Conservation (phyloP, 2,888 invertebrate species). For the Oasisia sp. region DNA sequence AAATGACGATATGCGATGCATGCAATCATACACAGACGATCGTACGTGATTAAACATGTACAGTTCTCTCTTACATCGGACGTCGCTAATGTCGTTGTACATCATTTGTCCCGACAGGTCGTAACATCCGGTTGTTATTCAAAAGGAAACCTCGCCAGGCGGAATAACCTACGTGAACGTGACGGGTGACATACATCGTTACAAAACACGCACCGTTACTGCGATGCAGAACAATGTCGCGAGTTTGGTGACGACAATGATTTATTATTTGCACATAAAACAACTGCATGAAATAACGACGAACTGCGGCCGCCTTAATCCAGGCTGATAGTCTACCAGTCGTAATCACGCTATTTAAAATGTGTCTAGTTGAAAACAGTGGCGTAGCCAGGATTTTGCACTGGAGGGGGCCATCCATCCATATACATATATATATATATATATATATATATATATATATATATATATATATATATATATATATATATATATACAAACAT, state of each 20-base stretch:
- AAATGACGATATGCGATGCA: too few species aligned
- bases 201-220: neutral
- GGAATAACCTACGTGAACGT: neutral
- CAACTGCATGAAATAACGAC: neutral
- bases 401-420: too few species aligned
- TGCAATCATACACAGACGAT: too few species aligned
- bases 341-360: neutral
- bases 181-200: neutral
- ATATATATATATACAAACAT: too few species aligned
- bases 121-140: neutral
- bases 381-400: too few species aligned
- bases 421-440: too few species aligned
- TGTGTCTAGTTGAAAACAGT: neutral
- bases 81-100: neutral
- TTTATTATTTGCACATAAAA: neutral
- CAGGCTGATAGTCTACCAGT: neutral
- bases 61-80: neutral
- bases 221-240: neutral
- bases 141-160: neutral
- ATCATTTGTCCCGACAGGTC: neutral
- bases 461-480: too few species aligned
- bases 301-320: neutral
- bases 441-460: too few species aligned
- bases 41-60: neutral
- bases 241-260: conserved; percentile 1